A percentile compares a stretch with the other conserved stretches of the same genome.
These are phyloP conservation scores for Euwallacea fornicatus DNA, from an alignment of 1,140 invertebrate genomes.

Conservation along the genomic window DNA sequence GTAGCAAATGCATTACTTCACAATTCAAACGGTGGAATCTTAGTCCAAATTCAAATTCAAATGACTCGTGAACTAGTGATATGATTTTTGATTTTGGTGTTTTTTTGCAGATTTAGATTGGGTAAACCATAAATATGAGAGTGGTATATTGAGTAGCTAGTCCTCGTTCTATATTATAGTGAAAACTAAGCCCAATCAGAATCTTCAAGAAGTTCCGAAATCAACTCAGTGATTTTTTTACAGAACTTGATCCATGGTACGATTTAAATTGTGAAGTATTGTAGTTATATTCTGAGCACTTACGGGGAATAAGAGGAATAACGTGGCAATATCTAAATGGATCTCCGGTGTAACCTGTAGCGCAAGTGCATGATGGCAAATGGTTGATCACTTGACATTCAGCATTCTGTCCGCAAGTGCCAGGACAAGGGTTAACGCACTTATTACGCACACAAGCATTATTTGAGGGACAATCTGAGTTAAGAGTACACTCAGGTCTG, in stretches of 20 bases:
- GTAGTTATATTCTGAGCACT: constrained; percentile 44
- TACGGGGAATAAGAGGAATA: constrained; percentile 44
- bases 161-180: too few species aligned
- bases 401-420: constrained; percentile 67
- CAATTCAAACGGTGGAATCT: constrained; percentile 54
- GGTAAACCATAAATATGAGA: too few species aligned
- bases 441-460: constrained; percentile 64
- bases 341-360: constrained; percentile 64
- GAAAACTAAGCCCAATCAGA: constrained; percentile 58
- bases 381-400: constrained; percentile 65
- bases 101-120: too few species aligned
- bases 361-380: constrained; percentile 62
- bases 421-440: constrained; percentile 68
- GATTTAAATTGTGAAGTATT: too few species aligned
- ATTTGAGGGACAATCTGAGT: constrained; percentile 66
- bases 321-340: constrained; percentile 68
- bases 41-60: constrained; percentile 69
- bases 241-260: too few species aligned
- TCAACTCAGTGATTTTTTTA: too few species aligned
- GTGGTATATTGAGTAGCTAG: too few species aligned
- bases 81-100: too few species aligned
- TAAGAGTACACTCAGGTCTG: constrained; percentile 66
- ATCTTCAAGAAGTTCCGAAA: constrained; percentile 45
- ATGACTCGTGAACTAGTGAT: constrained; percentile 59
- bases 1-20: constrained; percentile 58